These are phyloP conservation scores for Acanthopagrus latus DNA, from an alignment of 2,797 vertebrate species.

Conservation along the genomic window DNA sequence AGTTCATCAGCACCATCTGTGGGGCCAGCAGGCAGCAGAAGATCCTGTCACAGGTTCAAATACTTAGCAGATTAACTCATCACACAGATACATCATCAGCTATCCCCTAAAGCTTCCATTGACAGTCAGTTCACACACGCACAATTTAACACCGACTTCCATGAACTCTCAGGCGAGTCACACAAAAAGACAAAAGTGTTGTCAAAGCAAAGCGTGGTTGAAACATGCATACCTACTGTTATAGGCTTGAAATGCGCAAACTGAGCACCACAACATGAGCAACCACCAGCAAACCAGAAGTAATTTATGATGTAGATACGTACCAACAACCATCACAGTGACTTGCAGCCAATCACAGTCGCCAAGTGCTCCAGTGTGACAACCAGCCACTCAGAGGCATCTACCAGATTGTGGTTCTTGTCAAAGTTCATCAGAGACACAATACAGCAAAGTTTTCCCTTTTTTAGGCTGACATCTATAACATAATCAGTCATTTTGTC, in stretches of 20 bases:
- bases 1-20: not conserved
- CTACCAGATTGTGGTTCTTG: constrained; percentile 33
- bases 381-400: constrained; percentile 39
- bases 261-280: constrained; percentile 30
- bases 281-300: constrained; percentile 11
- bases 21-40: not conserved
- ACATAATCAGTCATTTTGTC: not conserved
- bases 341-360: constrained; percentile 50
- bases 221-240: not conserved
- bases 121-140: not conserved
- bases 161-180: not conserved
- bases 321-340: constrained; percentile 34
- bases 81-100: constrained; percentile 8
- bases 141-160: not conserved
- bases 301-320: constrained; percentile 48
- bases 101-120: not conserved
- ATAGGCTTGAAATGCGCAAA: constrained; percentile 12
- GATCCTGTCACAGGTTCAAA: constrained; percentile 9
- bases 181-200: constrained; percentile 1
- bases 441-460: not conserved
- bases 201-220: not conserved
- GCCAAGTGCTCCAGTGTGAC: constrained; percentile 37
- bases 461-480: constrained; percentile 11
- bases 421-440: constrained; percentile 33
- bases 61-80: constrained; percentile 2